Evolutionary conservation across 2,113 vertebrate genomes (phyloP).

Genomic region (Porphyrio hochstetteri): DNA sequence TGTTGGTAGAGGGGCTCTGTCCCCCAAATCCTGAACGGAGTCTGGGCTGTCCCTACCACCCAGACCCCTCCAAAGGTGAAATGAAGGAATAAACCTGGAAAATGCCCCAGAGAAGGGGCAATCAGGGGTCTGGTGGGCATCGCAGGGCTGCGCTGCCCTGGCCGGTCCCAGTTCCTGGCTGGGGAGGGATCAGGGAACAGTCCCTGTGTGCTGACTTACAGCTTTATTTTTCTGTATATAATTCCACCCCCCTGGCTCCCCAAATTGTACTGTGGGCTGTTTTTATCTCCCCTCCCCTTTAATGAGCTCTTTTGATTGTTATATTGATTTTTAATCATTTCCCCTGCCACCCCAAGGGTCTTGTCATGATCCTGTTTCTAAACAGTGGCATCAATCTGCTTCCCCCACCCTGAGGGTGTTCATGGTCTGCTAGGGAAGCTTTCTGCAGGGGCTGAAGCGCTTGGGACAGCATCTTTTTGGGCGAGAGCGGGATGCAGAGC

Average conservation of each 20-base stretch:
- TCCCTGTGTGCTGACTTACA: not conserved
- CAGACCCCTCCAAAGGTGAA: not conserved
- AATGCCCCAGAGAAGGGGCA: accelerated
- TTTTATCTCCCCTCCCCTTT: not conserved
- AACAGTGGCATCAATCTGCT: constrained; percentile 45
- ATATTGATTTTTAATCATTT: constrained; percentile 40
- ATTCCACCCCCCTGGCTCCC: not conserved
- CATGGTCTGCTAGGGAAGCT: not conserved
- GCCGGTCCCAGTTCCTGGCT: accelerated
- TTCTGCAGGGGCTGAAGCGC: not conserved
- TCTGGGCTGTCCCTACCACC: not conserved
- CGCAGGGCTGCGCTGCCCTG: not conserved
- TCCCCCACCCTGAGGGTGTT: not conserved
- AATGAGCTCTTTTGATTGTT: constrained; percentile 57
- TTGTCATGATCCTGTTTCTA: constrained; percentile 59
- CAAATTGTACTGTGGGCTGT: not conserved
- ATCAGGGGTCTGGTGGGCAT: not conserved
- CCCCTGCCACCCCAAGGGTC: not conserved
- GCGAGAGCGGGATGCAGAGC: not conserved
- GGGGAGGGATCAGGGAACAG: not conserved
- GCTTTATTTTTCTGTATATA: not conserved
- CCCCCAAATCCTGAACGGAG: not conserved
- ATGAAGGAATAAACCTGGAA: not conserved
- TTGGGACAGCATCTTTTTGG: not conserved
- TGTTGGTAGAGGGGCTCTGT: accelerated